Percentiles rank a stretch among this genome's conserved stretches.
phyloP scores from a whole-genome alignment of 2,797 vertebrate species.

The Hippopotamyrus pictus region DNA sequence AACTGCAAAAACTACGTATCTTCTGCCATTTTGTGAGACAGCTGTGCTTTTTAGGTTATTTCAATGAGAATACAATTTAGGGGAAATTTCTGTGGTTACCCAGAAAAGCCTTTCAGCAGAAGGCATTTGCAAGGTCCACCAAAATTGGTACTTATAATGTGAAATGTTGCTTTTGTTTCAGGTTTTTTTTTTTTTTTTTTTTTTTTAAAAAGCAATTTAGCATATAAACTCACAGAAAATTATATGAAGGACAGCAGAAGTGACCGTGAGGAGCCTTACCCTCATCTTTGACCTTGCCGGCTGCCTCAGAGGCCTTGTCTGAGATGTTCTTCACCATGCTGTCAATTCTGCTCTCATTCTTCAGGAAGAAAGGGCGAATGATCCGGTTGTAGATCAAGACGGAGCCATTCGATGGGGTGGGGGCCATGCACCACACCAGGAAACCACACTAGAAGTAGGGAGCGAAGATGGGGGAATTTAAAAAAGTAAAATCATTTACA shows the following conservation, averaged over 20 bases:
- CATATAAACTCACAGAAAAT: not conserved
- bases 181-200: too few relatives aligned
- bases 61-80: not conserved
- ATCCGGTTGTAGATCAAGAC: constrained; percentile 77
- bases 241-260: not conserved
- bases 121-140: not conserved
- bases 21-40: not conserved
- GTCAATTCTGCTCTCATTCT: constrained; percentile 78
- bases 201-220: not conserved
- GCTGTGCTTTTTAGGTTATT: not conserved
- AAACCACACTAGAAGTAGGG: constrained; percentile 71
- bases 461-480: not conserved
- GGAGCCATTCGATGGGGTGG: constrained; percentile 79
- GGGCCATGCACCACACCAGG: constrained; percentile 94
- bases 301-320: constrained; percentile 85
- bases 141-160: not conserved
- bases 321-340: constrained; percentile 74
- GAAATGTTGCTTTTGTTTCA: not conserved
- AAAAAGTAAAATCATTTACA: not conserved
- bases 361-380: constrained; percentile 86
- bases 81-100: not conserved
- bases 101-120: not conserved
- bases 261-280: constrained; percentile 57
- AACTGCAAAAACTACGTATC: not conserved
- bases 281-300: constrained; percentile 82